These are phyloP conservation scores for Quadriops clusia DNA, from an alignment of 2,888 invertebrate species.

Conservation along the genomic window DNA sequence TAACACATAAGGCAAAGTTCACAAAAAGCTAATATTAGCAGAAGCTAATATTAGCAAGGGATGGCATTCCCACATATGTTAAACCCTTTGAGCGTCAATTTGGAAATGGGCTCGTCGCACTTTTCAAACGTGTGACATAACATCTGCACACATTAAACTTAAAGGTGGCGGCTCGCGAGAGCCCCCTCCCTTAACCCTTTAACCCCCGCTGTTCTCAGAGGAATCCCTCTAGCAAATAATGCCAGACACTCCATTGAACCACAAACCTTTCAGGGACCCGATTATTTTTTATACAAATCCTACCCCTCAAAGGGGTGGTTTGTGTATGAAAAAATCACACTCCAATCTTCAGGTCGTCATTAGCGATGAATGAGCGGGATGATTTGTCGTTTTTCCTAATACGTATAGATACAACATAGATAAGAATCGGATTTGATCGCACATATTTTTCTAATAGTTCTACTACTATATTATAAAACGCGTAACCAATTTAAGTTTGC, in stretches of 20 bases:
- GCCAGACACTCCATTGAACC: conserved; percentile 36
- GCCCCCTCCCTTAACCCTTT: conserved; percentile 28
- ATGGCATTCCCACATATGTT: too few relatives aligned
- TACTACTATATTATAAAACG: too few relatives aligned
- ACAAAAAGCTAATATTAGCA: too few relatives aligned
- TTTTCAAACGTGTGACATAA: conserved; percentile 4
- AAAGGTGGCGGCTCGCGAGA: too few relatives aligned
- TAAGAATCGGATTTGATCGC: too few relatives aligned
- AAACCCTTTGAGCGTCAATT: too few relatives aligned
- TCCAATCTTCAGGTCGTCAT: conserved; percentile 22
- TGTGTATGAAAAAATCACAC: conserved; percentile 32
- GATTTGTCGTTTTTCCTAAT: conserved; percentile 3
- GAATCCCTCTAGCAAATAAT: conserved; percentile 29
- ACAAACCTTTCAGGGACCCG: conserved; percentile 36
- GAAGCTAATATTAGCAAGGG: too few relatives aligned
- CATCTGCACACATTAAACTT: conserved; percentile 16
- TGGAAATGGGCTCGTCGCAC: too few relatives aligned
- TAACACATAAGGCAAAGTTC: too few relatives aligned
- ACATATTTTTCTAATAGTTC: too few relatives aligned
- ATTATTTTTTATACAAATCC: conserved; percentile 35
- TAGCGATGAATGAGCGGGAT: conserved; percentile 14
- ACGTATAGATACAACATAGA: too few relatives aligned
- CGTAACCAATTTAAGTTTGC: too few relatives aligned
- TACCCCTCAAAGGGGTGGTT: conserved; percentile 33
- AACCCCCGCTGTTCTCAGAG: conserved; percentile 22